Evolutionary conservation across 1,140 invertebrate genomes (phyloP).

Genomic region (Dolichoris vasculosae): DNA sequence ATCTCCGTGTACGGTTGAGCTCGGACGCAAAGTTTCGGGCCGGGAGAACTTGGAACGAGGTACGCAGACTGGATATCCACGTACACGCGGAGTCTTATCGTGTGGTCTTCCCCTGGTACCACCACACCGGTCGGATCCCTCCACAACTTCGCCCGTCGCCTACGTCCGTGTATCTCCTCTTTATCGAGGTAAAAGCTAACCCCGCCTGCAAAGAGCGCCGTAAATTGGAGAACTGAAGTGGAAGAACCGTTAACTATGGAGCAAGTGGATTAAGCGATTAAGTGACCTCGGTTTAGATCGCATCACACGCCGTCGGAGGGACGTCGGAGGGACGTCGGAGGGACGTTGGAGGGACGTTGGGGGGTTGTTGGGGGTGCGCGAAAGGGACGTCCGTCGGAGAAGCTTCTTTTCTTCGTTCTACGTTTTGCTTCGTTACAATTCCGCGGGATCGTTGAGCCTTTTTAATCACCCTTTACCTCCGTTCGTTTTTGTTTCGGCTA

Average conservation of each 20-base stretch:
- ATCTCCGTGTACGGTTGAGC: neutral
- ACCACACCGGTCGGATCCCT: neutral
- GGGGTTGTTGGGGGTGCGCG: neutral
- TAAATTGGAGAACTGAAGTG: conserved; percentile 59
- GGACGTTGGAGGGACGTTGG: neutral
- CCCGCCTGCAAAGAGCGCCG: conserved; percentile 39
- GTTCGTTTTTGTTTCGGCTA: conserved; percentile 30
- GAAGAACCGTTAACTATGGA: conserved; percentile 59
- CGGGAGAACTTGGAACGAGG: conserved; percentile 17
- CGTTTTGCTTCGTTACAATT: conserved; percentile 47
- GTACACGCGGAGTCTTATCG: conserved; percentile 18
- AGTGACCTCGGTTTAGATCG: conserved; percentile 48
- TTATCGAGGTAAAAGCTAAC: conserved; percentile 21
- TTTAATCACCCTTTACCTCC: conserved; percentile 26
- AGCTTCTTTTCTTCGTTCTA: neutral
- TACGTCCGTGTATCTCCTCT: conserved; percentile 27
- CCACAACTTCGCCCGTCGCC: neutral
- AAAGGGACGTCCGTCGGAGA: neutral
- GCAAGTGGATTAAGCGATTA: conserved; percentile 62
- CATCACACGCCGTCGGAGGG: conserved; percentile 11
- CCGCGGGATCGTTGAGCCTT: conserved; percentile 42
- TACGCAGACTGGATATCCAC: neutral
- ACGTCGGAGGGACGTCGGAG: neutral
- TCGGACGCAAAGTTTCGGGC: conserved; percentile 3
- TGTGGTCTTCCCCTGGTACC: neutral